A percentile compares a stretch with the other conserved stretches of the same genome.
Conservation (phyloP, 2,797 vertebrate species). For the Alauda arvensis region DNA sequence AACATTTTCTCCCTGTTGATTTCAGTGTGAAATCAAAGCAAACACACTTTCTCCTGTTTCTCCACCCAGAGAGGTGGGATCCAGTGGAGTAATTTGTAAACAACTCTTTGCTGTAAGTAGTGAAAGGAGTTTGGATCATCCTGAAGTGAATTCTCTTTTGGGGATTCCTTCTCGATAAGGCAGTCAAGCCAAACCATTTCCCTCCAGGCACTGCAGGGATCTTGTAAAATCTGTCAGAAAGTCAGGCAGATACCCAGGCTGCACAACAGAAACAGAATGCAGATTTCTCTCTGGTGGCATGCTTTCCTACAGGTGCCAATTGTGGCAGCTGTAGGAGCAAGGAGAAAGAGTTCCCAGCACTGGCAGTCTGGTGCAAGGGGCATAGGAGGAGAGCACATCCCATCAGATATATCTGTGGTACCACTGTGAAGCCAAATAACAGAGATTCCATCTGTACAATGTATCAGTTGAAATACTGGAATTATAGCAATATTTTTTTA, state of each 20-base stretch:
- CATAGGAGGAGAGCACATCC: not conserved
- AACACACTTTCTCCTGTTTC: not conserved
- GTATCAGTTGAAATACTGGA: not conserved
- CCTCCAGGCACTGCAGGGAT: not conserved
- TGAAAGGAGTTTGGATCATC: not conserved
- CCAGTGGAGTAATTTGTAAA: not conserved
- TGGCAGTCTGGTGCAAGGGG: not conserved
- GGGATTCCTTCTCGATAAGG: not conserved
- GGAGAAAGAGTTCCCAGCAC: not conserved
- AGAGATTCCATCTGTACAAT: not conserved
- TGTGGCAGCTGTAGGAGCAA: not conserved
- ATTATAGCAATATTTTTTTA: not conserved
- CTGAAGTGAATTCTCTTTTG: not conserved
- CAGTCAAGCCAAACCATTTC: not conserved
- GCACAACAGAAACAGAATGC: not conserved
- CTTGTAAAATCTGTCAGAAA: not conserved
- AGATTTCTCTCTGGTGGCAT: not conserved
- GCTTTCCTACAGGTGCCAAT: not conserved
- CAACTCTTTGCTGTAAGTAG: not conserved
- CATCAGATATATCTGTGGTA: fast-evolving
- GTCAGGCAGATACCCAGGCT: not conserved
- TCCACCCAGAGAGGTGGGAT: not conserved
- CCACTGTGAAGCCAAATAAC: not conserved
- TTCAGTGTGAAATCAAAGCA: not conserved
- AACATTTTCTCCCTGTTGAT: not conserved